A percentile compares a stretch with the other conserved stretches of the same genome.
These are phyloP conservation scores for Drosophila flavopinicola DNA, from an alignment of 2,888 invertebrate genomes.

Conservation along the genomic window DNA sequence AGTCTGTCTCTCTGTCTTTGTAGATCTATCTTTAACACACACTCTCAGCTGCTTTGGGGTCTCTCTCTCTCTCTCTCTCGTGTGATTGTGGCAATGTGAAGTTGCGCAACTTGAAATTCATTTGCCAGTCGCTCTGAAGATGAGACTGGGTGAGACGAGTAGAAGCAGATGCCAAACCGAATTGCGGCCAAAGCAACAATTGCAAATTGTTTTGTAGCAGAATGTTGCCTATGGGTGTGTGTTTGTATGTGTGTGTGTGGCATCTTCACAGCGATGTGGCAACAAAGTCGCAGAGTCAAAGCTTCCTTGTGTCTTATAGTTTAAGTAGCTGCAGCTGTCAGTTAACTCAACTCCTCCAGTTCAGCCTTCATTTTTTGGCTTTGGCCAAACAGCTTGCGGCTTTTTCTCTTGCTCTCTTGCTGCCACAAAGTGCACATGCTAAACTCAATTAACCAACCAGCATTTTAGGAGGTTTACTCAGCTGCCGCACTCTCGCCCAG, in stretches of 20 bases:
- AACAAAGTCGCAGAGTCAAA: slow-evolving; percentile 33
- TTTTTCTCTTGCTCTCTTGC: slow-evolving; percentile 36
- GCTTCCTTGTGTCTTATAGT: slow-evolving; percentile 43
- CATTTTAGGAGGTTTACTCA: slow-evolving; percentile 11
- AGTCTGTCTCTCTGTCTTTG: not conserved
- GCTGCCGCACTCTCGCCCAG: slow-evolving; percentile 1
- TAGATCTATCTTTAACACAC: slow-evolving; percentile 5
- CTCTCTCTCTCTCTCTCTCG: too few relatives aligned
- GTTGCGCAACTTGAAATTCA: slow-evolving; percentile 61
- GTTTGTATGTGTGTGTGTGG: slow-evolving; percentile 23
- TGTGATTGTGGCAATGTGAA: slow-evolving; percentile 52
- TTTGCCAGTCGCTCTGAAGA: slow-evolving; percentile 25
- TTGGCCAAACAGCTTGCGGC: slow-evolving; percentile 28
- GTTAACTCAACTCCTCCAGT: slow-evolving; percentile 6
- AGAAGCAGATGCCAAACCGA: slow-evolving; percentile 32
- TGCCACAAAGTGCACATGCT: slow-evolving; percentile 30
- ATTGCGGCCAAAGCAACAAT: slow-evolving; percentile 71
- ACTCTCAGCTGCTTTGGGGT: slow-evolving; percentile 11
- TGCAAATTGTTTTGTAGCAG: slow-evolving; percentile 73
- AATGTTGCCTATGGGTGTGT: slow-evolving; percentile 36
- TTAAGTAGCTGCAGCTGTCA: slow-evolving; percentile 51
- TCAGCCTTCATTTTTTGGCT: slow-evolving; percentile 50
- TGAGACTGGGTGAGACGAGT: slow-evolving; percentile 8
- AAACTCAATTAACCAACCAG: slow-evolving; percentile 63
- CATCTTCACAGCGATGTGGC: slow-evolving; percentile 41